phyloP scores from a whole-genome alignment of 2,113 vertebrate genomes.

The Sinocyclocheilus anophthalmus region DNA sequence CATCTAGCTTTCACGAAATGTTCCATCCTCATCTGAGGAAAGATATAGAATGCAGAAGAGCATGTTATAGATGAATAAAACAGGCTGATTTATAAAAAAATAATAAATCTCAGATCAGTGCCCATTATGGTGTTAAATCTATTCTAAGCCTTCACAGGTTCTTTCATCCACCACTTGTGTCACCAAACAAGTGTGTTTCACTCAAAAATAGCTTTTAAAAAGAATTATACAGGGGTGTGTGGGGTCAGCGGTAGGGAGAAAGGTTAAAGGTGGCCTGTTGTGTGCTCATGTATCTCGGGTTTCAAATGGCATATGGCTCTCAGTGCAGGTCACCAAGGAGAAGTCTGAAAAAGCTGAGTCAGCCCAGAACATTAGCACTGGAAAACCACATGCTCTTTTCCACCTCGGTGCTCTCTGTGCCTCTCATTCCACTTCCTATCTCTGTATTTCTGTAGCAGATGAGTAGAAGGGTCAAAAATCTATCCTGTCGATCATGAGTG shows the following conservation, averaged over 20 bases:
- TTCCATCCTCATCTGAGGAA: slow-evolving; percentile 2
- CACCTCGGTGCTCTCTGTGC: neutral
- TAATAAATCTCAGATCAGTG: neutral
- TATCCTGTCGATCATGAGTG: neutral
- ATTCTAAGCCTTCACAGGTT: slow-evolving; percentile 8
- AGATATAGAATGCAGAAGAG: neutral
- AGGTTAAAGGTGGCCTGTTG: slow-evolving; percentile 44
- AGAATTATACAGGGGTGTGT: slow-evolving; percentile 1
- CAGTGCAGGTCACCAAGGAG: slow-evolving; percentile 28
- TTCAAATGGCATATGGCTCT: slow-evolving; percentile 35
- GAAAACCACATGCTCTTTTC: neutral
- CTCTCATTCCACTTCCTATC: neutral
- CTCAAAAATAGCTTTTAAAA: slow-evolving; percentile 27
- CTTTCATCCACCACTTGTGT: slow-evolving; percentile 50
- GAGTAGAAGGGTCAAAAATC: neutral
- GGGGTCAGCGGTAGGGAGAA: slow-evolving; percentile 38
- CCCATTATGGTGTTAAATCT: neutral
- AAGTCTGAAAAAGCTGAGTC: slow-evolving; percentile 20
- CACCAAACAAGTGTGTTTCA: slow-evolving; percentile 32
- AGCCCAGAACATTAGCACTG: slow-evolving; percentile 15
- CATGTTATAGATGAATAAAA: slow-evolving; percentile 1
- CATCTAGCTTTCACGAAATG: slow-evolving; percentile 26
- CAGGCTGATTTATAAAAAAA: neutral
- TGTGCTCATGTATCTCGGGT: slow-evolving; percentile 11
- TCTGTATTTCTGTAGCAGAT: neutral